Evolutionary conservation across 2,797 vertebrate species (phyloP).

Genomic region (Pelobates cultripes): DNA sequence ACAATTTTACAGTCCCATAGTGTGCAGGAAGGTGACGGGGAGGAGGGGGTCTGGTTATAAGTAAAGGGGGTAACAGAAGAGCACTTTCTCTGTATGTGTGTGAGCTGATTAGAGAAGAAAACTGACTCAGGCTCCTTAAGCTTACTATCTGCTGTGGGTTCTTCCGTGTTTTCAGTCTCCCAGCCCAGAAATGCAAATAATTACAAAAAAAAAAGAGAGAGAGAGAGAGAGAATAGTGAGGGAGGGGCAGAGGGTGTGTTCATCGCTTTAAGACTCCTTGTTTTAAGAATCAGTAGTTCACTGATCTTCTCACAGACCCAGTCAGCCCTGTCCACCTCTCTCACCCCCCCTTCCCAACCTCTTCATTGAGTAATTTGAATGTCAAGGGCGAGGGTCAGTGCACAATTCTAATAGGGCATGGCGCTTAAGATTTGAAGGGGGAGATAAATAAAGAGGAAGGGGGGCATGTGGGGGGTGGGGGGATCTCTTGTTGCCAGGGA

Average conservation of each 20-base stretch:
- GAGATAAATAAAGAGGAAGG: slow-evolving; percentile 40
- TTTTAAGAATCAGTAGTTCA: slow-evolving; percentile 65
- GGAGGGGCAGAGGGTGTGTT: slow-evolving; percentile 59
- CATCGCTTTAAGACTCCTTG: slow-evolving; percentile 55
- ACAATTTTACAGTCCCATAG: slow-evolving; percentile 81
- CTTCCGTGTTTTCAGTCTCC: slow-evolving; percentile 62
- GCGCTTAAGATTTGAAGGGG: slow-evolving; percentile 60
- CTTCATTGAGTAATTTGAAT: slow-evolving; percentile 67
- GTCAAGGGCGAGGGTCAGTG: slow-evolving; percentile 67
- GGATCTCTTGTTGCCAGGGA: slow-evolving; percentile 64
- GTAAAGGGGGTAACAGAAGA: slow-evolving; percentile 15
- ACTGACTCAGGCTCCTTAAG: slow-evolving; percentile 17
- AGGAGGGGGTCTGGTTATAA: slow-evolving; percentile 59
- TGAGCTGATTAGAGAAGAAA: slow-evolving; percentile 19
- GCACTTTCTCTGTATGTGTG: slow-evolving; percentile 36
- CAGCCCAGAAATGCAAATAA: slow-evolving; percentile 69
- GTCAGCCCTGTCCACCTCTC: slow-evolving; percentile 12
- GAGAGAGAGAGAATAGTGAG: slow-evolving; percentile 58
- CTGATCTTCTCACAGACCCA: slow-evolving; percentile 8
- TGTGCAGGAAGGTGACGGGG: slow-evolving; percentile 59
- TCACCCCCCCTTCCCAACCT: slow-evolving; percentile 31
- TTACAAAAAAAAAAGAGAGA: slow-evolving; percentile 52
- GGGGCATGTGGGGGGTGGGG: slow-evolving; percentile 15
- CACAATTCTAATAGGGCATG: slow-evolving; percentile 66
- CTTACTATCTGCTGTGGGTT: slow-evolving; percentile 19